phyloP scores from a whole-genome alignment of 2,113 vertebrate species.

The Heterotis niloticus region DNA sequence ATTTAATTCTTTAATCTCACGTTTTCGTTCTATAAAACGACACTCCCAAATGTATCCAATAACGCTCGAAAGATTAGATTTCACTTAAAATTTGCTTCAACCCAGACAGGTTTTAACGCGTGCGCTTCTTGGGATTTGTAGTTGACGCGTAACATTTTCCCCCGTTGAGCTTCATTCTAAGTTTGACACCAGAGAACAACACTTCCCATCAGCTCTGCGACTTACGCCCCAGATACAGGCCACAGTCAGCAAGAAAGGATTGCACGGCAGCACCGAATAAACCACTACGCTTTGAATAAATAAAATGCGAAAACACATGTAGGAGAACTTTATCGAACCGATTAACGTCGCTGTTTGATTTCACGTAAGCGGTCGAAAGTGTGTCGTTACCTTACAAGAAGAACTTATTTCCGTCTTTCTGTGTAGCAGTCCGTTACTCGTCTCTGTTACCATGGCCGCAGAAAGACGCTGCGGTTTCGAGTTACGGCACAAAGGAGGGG shows the following conservation, averaged over 20 bases:
- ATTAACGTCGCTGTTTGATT: neutral
- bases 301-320: neutral
- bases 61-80: no score
- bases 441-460: conserved; percentile 69
- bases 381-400: conserved; percentile 43
- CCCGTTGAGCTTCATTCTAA: no score
- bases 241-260: conserved; percentile 41
- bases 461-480: conserved; percentile 53
- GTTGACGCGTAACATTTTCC: neutral
- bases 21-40: no score
- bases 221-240: conserved; percentile 34
- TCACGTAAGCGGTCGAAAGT: neutral
- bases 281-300: conserved; percentile 13
- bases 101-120: neutral
- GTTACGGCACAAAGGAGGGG: conserved; percentile 30
- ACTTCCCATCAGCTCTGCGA: conserved; percentile 28
- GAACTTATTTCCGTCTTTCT: conserved; percentile 17
- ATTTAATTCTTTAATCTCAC: no score
- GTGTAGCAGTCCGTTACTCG: conserved; percentile 28
- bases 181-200: neutral
- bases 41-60: no score
- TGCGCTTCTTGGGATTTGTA: conserved; percentile 25
- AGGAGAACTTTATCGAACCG: neutral
- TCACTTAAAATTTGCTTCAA: neutral
- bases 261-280: conserved; percentile 30